Conservation (phyloP, 2,888 invertebrate genomes). For the Hermaeophaga mercurialis region DNA sequence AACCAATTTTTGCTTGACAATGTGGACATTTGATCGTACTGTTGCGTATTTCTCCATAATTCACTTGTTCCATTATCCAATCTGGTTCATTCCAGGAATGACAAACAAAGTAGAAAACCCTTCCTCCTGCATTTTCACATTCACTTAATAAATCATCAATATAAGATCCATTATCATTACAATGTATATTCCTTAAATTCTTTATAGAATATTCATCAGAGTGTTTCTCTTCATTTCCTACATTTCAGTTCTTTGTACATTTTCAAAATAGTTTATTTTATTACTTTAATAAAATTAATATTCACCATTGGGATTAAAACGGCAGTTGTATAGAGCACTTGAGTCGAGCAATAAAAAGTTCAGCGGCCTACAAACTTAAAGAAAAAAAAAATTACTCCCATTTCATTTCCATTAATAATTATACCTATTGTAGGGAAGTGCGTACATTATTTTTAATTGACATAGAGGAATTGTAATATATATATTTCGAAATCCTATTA, state of each 20-base stretch:
- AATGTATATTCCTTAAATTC: background rate
- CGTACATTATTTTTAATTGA: no score
- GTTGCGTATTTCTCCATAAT: background rate
- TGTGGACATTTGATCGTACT: background rate
- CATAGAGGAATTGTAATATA: no score
- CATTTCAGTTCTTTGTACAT: conserved; percentile 6
- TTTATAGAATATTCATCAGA: background rate
- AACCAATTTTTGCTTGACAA: conserved; percentile 3
- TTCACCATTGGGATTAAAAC: no score
- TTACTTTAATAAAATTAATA: no score
- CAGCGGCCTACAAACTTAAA: no score
- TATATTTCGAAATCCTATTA: background rate
- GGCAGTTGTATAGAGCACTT: no score
- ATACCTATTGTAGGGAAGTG: no score
- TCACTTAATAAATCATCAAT: background rate
- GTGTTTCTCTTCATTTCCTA: background rate
- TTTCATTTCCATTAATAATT: no score
- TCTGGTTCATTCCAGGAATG: background rate
- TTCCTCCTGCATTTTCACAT: background rate
- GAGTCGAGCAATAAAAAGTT: no score
- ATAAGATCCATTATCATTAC: background rate
- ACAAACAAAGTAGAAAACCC: background rate
- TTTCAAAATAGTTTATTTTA: no score
- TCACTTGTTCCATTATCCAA: background rate
- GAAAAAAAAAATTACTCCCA: no score